Conservation (phyloP, 2,888 invertebrate genomes). For the Luperina nickerlii region DNA sequence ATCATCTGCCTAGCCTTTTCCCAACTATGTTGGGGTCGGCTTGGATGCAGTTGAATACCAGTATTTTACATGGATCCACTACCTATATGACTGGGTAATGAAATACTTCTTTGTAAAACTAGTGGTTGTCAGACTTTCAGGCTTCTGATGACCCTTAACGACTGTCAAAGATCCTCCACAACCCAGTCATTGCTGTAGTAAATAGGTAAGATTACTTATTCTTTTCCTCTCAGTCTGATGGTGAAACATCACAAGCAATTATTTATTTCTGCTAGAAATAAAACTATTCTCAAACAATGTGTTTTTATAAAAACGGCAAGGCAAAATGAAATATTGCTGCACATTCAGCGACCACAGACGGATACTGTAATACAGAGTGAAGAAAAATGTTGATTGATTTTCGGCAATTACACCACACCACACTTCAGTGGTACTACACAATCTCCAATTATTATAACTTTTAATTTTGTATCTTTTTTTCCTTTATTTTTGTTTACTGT, state of each 20-base stretch:
- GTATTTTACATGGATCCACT: too few relatives aligned
- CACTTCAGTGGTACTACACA: not conserved
- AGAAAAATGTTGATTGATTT: not conserved
- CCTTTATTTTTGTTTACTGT: not conserved
- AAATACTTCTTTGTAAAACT: too few relatives aligned
- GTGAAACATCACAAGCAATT: conserved; percentile 42
- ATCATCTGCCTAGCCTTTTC: too few relatives aligned
- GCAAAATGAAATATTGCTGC: conserved; percentile 23
- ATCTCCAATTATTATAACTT: not conserved
- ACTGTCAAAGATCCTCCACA: too few relatives aligned
- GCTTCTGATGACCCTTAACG: too few relatives aligned
- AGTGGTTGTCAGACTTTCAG: too few relatives aligned
- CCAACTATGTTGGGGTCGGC: too few relatives aligned
- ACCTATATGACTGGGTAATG: too few relatives aligned
- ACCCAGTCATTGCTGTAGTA: not conserved
- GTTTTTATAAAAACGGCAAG: conserved; percentile 15
- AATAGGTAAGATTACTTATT: conserved; percentile 21
- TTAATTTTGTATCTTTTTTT: not conserved
- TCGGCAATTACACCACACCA: not conserved
- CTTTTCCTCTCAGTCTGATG: conserved; percentile 8
- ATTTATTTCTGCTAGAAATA: conserved; percentile 25
- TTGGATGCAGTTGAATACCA: too few relatives aligned
- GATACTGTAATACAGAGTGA: not conserved
- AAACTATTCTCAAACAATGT: conserved; percentile 34
- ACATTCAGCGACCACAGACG: conserved; percentile 14